Conservation (phyloP, 2,113 vertebrate species). For the Callospermophilus lateralis region DNA sequence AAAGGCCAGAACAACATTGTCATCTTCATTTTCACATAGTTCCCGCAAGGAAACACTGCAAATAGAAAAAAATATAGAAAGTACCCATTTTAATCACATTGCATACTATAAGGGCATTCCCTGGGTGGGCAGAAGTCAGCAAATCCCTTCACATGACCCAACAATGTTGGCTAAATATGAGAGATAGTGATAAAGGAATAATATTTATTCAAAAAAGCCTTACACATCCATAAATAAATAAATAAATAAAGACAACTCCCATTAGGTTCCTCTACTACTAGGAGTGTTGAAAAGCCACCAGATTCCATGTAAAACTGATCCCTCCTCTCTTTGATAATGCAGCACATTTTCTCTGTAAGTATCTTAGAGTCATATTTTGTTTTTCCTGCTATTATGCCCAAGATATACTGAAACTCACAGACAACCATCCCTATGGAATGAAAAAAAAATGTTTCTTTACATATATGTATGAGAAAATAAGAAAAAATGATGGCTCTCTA, state of each 20-base stretch:
- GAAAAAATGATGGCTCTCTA: neutral
- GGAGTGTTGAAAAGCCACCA: neutral
- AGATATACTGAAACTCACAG: neutral
- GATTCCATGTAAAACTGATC: neutral
- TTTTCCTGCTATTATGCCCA: neutral
- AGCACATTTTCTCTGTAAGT: neutral
- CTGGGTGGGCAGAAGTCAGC: neutral
- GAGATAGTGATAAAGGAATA: neutral
- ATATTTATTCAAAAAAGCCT: neutral
- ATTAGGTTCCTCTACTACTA: neutral
- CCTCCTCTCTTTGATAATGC: neutral
- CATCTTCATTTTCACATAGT: slow-evolving; percentile 75
- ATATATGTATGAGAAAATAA: neutral
- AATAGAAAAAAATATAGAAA: neutral
- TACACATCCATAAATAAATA: too few species aligned
- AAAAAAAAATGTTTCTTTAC: neutral
- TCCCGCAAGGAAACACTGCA: slow-evolving; percentile 80
- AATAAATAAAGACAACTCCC: neutral
- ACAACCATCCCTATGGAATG: neutral
- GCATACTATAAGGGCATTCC: neutral
- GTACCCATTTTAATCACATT: neutral
- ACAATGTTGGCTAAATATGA: slow-evolving; percentile 4
- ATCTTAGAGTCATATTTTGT: neutral
- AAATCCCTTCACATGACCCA: neutral
- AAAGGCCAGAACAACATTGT: slow-evolving; percentile 83